Evolutionary conservation across 2,888 invertebrate species (phyloP), one percentile per base, ranked within the genome.

Genomic region (Invenusta paracnida): DNA sequence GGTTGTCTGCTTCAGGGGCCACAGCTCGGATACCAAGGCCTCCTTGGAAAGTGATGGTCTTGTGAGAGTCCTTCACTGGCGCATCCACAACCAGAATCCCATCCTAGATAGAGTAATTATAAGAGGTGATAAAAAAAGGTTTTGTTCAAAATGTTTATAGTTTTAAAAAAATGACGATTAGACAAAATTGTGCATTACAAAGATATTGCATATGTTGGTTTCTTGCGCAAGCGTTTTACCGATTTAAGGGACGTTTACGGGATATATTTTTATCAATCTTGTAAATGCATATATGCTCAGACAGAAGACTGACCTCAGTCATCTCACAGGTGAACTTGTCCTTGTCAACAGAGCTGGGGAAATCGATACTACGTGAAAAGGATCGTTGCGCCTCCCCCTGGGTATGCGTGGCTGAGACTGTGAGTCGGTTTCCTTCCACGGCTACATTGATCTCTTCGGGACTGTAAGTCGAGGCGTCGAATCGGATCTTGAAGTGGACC

Each of bases 21-120:
- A 83, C 48, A 23, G 83, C 83, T 23, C 48, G 30, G 11, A 83
- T 28, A 27, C 83, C 83, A 0, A 83, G 31, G 1, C 83, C 83
- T 25, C 48, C 83, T 17, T 83, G 30, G 31, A 83, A 25, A 0
- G 83, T 83, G 5, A 83, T 48, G 11, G 83, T 27, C 17, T 83
- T 83, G 27, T 83, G 31, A 27, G 29, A 48, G 11, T 83, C 31
- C n/a, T 83, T 83, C 5, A 83, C 48, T 30, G 83, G 83, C 13
- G 83, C 83, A n/a, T 83, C 83, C 2, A 83, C n/a, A 83, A 83
- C 48, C 17, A 83, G 48, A 30, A 83, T 83, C 1, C 83, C 83
- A 48, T 83, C 83, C 83, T 83, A n/a, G n/a, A n/a, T n/a, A n/a
- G n/a, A n/a, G n/a, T n/a, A n/a, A n/a, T n/a, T n/a, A n/a, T n/a